These are phyloP conservation scores for Odontocerum albicorne DNA, from an alignment of 2,888 invertebrate genomes.

Conservation along the genomic window DNA sequence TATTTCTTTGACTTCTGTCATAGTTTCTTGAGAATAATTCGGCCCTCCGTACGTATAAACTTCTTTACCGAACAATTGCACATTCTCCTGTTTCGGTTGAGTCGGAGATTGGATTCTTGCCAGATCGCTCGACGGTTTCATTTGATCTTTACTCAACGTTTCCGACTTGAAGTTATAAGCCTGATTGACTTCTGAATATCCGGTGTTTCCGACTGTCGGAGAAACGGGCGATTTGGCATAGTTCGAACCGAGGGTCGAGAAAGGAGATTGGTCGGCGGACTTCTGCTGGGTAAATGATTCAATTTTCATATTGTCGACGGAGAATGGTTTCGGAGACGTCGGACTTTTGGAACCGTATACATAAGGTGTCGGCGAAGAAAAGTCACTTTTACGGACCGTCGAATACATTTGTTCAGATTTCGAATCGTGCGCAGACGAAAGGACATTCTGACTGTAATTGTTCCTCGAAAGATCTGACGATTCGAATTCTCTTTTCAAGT, in stretches of 20 bases:
- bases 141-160: slow-evolving; percentile 34
- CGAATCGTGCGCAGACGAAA: slow-evolving; percentile 26
- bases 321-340: slow-evolving; percentile 33
- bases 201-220: slow-evolving; percentile 8
- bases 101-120: slow-evolving; percentile 50
- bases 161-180: slow-evolving; percentile 31
- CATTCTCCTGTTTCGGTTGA: slow-evolving; percentile 31
- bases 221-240: slow-evolving; percentile 20
- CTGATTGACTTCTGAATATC: slow-evolving; percentile 33
- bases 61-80: slow-evolving; percentile 47
- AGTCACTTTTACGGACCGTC: slow-evolving; percentile 15
- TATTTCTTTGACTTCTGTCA: slow-evolving; percentile 56
- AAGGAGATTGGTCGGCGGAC: slow-evolving; percentile 21
- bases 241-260: slow-evolving; percentile 29
- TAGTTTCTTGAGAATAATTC: slow-evolving; percentile 54
- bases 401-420: slow-evolving; percentile 28
- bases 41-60: slow-evolving; percentile 50
- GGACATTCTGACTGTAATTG: slow-evolving; percentile 33
- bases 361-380: slow-evolving; percentile 23
- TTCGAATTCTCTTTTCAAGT: slow-evolving; percentile 48
- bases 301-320: slow-evolving; percentile 19
- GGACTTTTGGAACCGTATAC: slow-evolving; percentile 31
- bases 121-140: slow-evolving; percentile 47
- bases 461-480: slow-evolving; percentile 40
- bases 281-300: slow-evolving; percentile 21